These are phyloP conservation scores for Philereme transversata DNA, from an alignment of 2,888 invertebrate species.

Conservation along the genomic window DNA sequence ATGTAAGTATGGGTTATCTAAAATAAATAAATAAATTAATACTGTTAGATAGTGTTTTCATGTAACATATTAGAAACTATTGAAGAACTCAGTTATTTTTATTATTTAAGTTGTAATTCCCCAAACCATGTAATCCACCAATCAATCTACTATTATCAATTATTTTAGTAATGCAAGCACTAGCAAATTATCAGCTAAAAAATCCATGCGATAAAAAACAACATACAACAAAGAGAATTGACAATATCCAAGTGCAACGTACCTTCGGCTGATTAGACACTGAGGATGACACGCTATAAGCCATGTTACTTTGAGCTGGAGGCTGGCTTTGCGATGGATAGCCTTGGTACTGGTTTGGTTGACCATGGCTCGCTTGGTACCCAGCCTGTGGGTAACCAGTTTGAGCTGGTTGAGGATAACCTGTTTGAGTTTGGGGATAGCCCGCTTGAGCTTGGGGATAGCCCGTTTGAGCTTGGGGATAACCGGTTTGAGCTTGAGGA, in stretches of 20 bases:
- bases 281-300: conserved; percentile 58
- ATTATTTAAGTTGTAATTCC: too few species aligned
- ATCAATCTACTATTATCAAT: too few species aligned
- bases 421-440: conserved; percentile 49
- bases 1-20: too few species aligned
- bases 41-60: too few species aligned
- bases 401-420: conserved; percentile 42
- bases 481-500: conserved; percentile 37
- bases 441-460: conserved; percentile 32
- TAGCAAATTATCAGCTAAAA: too few species aligned
- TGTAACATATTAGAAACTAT: too few species aligned
- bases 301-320: conserved; percentile 52
- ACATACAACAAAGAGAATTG: neutral
- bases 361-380: conserved; percentile 36
- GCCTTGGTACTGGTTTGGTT: conserved; percentile 61
- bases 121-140: too few species aligned
- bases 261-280: conserved; percentile 60
- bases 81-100: too few species aligned
- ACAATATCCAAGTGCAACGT: conserved; percentile 48
- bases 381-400: conserved; percentile 41
- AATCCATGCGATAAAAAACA: too few species aligned
- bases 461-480: conserved; percentile 40
- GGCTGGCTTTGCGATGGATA: conserved; percentile 53
- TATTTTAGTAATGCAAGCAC: too few species aligned
- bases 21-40: too few species aligned